Percentiles rank a stretch among this genome's conserved stretches.
phyloP scores from a whole-genome alignment of 2,113 vertebrate species.

The Entelurus aequoreus region DNA sequence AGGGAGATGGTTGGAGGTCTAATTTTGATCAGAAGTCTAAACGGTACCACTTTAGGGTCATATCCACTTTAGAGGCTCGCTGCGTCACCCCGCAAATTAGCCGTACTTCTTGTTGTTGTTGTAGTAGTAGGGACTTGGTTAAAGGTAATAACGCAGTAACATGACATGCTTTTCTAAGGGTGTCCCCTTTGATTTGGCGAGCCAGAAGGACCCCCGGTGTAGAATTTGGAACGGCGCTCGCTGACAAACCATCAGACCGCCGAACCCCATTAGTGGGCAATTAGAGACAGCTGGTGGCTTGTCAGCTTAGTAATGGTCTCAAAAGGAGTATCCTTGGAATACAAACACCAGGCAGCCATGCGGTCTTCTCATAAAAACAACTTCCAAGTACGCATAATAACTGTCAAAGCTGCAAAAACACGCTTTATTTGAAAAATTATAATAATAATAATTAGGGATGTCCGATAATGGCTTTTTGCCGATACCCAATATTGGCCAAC shows the following conservation, averaged over 20 bases:
- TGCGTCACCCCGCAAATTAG: slow-evolving; percentile 42
- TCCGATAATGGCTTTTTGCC: too few relatives aligned
- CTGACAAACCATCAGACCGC: slow-evolving; percentile 73
- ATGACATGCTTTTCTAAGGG: slow-evolving; percentile 71
- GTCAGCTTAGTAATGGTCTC: slow-evolving; percentile 77
- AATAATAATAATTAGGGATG: not conserved
- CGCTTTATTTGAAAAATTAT: too few relatives aligned
- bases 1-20: too few relatives aligned
- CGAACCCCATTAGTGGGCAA: slow-evolving; percentile 78
- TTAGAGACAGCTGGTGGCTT: slow-evolving; percentile 80
- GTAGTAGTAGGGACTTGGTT: slow-evolving; percentile 29
- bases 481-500: too few relatives aligned
- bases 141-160: slow-evolving; percentile 62
- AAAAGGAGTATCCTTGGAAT: slow-evolving; percentile 70
- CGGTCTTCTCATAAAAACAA: not conserved
- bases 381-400: not conserved
- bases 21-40: not conserved
- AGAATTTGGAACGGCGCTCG: slow-evolving; percentile 69
- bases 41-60: not conserved
- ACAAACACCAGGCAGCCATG: slow-evolving; percentile 45
- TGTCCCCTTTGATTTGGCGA: slow-evolving; percentile 71
- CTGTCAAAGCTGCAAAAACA: too few relatives aligned
- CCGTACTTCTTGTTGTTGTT: slow-evolving; percentile 25
- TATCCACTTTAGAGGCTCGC: not conserved
- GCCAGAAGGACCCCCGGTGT: slow-evolving; percentile 70